phyloP scores from a whole-genome alignment of 2,113 vertebrate genomes.

The Atlantisia rogersi region DNA sequence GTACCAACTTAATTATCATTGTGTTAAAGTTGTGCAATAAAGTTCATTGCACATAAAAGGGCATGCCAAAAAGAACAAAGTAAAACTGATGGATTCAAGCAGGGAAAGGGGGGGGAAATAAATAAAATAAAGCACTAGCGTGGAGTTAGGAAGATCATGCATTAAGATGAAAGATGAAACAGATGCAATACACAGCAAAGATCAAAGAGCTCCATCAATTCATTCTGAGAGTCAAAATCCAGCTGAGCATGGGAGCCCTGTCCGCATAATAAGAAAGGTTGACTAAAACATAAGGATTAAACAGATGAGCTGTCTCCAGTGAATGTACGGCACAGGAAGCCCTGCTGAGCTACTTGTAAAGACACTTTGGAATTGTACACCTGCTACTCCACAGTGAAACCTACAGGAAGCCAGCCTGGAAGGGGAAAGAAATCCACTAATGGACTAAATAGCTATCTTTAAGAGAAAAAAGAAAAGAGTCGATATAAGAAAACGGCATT shows the following conservation, averaged over 20 bases:
- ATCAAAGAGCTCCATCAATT: slow-evolving; percentile 84
- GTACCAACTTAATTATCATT: neutral
- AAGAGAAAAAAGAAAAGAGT: slow-evolving; percentile 9
- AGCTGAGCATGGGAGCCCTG: slow-evolving; percentile 78
- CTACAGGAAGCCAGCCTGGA: slow-evolving; percentile 68
- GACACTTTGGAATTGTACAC: slow-evolving; percentile 78
- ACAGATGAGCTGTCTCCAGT: slow-evolving; percentile 83
- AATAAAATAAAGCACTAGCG: slow-evolving; percentile 23
- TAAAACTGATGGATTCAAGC: slow-evolving; percentile 40
- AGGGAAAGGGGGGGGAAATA: neutral
- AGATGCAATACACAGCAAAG: slow-evolving; percentile 79
- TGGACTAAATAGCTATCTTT: slow-evolving; percentile 57
- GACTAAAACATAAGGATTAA: slow-evolving; percentile 85
- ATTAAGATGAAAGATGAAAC: slow-evolving; percentile 79
- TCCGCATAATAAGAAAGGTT: slow-evolving; percentile 83
- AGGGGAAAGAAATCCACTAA: slow-evolving; percentile 59
- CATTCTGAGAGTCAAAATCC: slow-evolving; percentile 82
- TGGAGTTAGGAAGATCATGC: slow-evolving; percentile 66
- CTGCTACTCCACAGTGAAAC: slow-evolving; percentile 76
- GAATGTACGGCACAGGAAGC: slow-evolving; percentile 70
- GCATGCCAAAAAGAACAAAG: slow-evolving; percentile 39
- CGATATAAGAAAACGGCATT: neutral
- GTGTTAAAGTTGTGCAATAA: slow-evolving; percentile 6
- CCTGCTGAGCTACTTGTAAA: slow-evolving; percentile 81
- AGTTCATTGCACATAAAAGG: slow-evolving; percentile 23